Evolutionary conservation across 2,797 vertebrate genomes (phyloP), one percentile per base, ranked within the genome.

Genomic region (Platalea minor): DNA sequence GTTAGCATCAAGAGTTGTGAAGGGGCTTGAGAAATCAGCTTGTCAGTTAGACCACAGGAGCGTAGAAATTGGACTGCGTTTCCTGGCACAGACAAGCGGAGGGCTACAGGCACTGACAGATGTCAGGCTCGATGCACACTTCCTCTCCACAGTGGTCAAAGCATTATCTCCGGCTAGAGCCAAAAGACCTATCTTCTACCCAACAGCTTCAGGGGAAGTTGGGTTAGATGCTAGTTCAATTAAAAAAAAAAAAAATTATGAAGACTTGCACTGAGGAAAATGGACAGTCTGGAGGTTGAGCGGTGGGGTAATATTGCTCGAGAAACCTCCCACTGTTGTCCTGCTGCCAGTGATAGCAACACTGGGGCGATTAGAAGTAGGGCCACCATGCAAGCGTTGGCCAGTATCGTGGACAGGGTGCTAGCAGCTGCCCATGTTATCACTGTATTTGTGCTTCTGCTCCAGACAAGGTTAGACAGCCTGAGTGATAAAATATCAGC

Each of bases 21-120:
- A 88, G 79, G 29, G 54, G 73, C 46, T 89, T 95, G 79, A 90
- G 92, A 88, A 96, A 96, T 82, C 91, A 69, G 50, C 59, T 45
- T 88, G 93, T 92, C 95, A 43, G 95, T 96, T 96, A 96, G 93
- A 94, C 89, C 82, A 81, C 96, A 94, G 85, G 57, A 83, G 85
- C 13, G 0, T 13, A 83, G 78, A 78, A 92, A 75, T 61, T 19
- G 53, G 78, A 18, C 78, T 33, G 56, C 4, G 2, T 74, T 95
- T 97, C 91, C 95, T 89, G 78, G 81, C 61, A 72, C 65, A 67
- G 86, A 50, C 56, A 61, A 77, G 64, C 5, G 8, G 56, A 93
- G 54, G 86, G 76, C 95, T 81, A 24, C 60, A 28, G 92, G 60
- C 72, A 88, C 65, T 93, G 85, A 51, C 69, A 84, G 91, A 78